Evolutionary conservation across 2,113 vertebrate genomes (phyloP).

Genomic region (Eretmochelys imbricata): DNA sequence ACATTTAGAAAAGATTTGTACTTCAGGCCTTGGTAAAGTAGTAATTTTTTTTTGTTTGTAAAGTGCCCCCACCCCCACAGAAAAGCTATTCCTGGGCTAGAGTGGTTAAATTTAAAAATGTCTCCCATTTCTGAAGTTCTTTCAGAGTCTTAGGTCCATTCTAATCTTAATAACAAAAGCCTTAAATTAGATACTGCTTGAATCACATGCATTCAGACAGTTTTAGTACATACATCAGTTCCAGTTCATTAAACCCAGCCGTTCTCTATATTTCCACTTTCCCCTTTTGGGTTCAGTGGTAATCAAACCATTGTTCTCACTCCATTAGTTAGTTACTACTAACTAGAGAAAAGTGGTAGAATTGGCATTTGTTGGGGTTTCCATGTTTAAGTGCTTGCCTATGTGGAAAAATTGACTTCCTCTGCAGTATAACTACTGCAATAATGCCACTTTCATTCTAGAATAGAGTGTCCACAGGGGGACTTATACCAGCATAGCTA

Average conservation of each 20-base stretch:
- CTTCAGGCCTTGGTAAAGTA: background rate
- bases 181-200: conserved; percentile 31
- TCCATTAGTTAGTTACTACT: background rate
- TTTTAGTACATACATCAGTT: conserved; percentile 42
- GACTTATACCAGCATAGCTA: background rate
- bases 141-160: background rate
- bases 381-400: background rate
- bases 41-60: background rate
- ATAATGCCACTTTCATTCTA: background rate
- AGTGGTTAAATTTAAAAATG: background rate
- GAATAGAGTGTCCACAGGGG: background rate
- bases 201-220: conserved; percentile 17
- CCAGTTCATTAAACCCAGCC: conserved; percentile 60
- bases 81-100: background rate
- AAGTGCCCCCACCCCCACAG: background rate
- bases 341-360: background rate
- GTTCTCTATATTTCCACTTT: conserved; percentile 31
- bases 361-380: background rate
- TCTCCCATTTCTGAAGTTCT: background rate
- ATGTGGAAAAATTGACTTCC: background rate
- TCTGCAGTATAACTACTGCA: background rate
- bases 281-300: background rate
- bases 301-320: conserved; percentile 11
- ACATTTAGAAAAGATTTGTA: background rate
- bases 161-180: background rate